Base-by-base conservation (phyloP, 2,797 vertebrate species). In the Poecilia velifera region DNA sequence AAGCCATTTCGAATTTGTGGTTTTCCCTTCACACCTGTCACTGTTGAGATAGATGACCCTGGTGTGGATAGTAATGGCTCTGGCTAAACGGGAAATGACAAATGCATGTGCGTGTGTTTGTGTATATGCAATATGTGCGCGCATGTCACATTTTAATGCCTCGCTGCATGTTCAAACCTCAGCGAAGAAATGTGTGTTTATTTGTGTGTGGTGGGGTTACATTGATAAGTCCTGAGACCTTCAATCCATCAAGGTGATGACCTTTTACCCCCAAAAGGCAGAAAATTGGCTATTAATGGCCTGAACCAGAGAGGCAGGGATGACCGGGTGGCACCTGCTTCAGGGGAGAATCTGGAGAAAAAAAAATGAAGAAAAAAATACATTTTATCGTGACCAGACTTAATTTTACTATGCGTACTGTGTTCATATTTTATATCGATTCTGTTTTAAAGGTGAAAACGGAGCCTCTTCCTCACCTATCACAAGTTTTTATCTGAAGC, bases 281-380 rank as follows among this genome's bases (percentile, higher is more conserved):
- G 76, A 87, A 95, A 96, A 96, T 96, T 94, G 94, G 90, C 91
- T 88, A 89, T 91, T 95, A 95, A 93, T 90, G 91, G 92, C 90
- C 73, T 47, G 87, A 73, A 76, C 83, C 77, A 82, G 77, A 84
- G 68, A 87, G 74, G 82, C 80, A 70, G 64, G 82, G 82, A 84
- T 87, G 90, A 88, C 39, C n/a, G 80, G 88, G 72, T 81, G 88
- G 79, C 82, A 80, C 62, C 82, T 80, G 81, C 88, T 85, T 85
- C 34, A 72, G 82, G 89, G 85, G 55, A 49, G 81, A 87, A 84
- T n/a, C 8, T 49, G 25, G 4, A 5, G 25, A 20, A 22, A 28
- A 71, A 71, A 1, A 14, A 43, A 18, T 34, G 5, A 34, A 3
- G 18, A 8, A 43, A 55, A 76, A 64, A 85, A 51, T 73, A 72